Conservation (phyloP, 2,888 invertebrate species). For the Coelinius sp. region DNA sequence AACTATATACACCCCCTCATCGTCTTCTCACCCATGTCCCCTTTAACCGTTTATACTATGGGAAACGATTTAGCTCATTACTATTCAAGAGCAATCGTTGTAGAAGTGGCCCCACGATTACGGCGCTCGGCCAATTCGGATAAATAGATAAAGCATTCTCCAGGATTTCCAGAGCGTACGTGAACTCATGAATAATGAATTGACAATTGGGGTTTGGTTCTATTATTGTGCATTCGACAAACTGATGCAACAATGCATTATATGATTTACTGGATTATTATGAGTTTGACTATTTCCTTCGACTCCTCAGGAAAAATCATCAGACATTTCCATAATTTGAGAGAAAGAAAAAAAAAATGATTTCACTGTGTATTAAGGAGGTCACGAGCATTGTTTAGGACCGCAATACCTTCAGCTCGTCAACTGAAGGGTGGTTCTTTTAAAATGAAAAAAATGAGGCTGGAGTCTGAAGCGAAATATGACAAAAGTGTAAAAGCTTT, state of each 20-base stretch:
- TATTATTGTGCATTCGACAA: constrained; percentile 1
- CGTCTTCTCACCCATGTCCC: neutral
- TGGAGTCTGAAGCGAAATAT: constrained; percentile 2
- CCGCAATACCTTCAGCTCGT: constrained; percentile 26
- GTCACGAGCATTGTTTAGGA: constrained; percentile 24
- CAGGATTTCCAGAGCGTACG: constrained; percentile 15
- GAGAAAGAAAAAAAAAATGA: neutral
- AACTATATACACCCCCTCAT: neutral
- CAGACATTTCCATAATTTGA: too few relatives aligned
- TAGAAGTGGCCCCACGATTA: constrained; percentile 37
- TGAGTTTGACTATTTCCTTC: neutral
- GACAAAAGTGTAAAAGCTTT: constrained; percentile 14
- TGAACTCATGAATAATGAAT: constrained; percentile 27
- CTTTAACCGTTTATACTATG: constrained; percentile 7
- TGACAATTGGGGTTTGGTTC: constrained; percentile 22
- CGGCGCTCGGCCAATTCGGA: constrained; percentile 28
- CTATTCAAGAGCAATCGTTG: constrained; percentile 42
- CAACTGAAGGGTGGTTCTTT: neutral
- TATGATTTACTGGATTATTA: neutral
- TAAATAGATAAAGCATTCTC: constrained; percentile 41
- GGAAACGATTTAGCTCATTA: constrained; percentile 28
- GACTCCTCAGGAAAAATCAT: neutral
- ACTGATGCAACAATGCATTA: neutral
- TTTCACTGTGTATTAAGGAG: neutral
- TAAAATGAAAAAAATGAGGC: neutral